Conservation (phyloP, 2,113 vertebrate species). For the Cichladusa arquata region DNA sequence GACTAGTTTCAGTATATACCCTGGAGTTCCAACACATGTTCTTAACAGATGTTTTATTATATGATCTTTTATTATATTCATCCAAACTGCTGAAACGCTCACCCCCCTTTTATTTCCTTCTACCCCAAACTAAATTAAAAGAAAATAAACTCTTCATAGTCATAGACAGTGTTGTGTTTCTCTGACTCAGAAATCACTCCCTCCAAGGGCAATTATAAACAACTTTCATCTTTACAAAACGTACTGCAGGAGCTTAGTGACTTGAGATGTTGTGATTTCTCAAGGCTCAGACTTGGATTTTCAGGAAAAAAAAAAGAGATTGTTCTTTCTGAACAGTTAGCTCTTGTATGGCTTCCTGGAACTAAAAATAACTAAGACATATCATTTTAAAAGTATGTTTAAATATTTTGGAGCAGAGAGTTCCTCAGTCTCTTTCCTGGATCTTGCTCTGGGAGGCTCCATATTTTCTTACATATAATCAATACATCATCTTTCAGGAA, state of each 20-base stretch:
- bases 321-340: not conserved
- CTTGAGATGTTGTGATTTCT: not conserved
- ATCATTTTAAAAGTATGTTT: not conserved
- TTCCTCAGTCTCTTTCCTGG: not conserved
- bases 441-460: not conserved
- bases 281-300: not conserved
- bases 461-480: not conserved
- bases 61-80: slow-evolving; percentile 70
- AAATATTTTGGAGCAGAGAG: not conserved
- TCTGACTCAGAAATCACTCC: slow-evolving; percentile 36
- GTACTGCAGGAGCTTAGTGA: not conserved
- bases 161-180: not conserved
- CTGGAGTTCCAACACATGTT: slow-evolving; percentile 72
- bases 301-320: not conserved
- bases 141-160: slow-evolving; percentile 48
- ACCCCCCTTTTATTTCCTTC: slow-evolving; percentile 14
- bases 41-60: slow-evolving; percentile 76
- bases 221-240: slow-evolving; percentile 22
- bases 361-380: not conserved
- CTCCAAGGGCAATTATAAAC: slow-evolving; percentile 12
- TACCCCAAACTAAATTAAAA: slow-evolving; percentile 65
- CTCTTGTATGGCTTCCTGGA: not conserved
- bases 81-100: slow-evolving; percentile 60
- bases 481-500: not conserved
- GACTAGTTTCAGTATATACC: slow-evolving; percentile 64